Evolutionary conservation across 1,140 invertebrate genomes (phyloP).

Genomic region (Diachasma alloeum): DNA sequence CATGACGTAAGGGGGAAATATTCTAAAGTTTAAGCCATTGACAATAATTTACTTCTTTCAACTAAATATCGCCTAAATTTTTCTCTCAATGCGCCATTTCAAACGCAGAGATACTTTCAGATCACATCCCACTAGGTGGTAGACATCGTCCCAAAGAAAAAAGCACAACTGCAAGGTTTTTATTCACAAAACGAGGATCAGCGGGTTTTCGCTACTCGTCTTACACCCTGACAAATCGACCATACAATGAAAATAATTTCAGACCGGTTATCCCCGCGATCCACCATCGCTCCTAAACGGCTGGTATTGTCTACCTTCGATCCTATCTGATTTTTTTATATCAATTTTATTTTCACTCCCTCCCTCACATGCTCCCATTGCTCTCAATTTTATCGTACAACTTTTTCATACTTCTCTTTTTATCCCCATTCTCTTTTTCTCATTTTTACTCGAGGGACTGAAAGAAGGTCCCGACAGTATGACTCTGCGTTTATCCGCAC

Average conservation of each 20-base stretch:
- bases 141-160: background rate
- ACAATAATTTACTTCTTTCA: too few relatives aligned
- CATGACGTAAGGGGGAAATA: too few relatives aligned
- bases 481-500: slow-evolving; percentile 60
- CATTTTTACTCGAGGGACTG: slow-evolving; percentile 12
- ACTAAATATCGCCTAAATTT: too few relatives aligned
- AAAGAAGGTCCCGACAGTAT: slow-evolving; percentile 45
- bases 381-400: background rate
- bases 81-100: too few relatives aligned
- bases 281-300: slow-evolving; percentile 43
- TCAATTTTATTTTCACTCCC: slow-evolving; percentile 12
- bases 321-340: slow-evolving; percentile 19
- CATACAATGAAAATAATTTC: slow-evolving; percentile 63
- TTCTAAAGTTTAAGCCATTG: too few relatives aligned
- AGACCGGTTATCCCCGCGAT: slow-evolving; percentile 41
- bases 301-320: slow-evolving; percentile 47
- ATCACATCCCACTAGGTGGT: too few relatives aligned
- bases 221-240: slow-evolving; percentile 62
- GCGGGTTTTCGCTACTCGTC: slow-evolving; percentile 60
- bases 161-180: background rate
- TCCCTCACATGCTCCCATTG: background rate
- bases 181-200: slow-evolving; percentile 19
- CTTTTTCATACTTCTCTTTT: slow-evolving; percentile 15
- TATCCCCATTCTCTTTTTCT: background rate
- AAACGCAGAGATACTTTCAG: too few relatives aligned